Evolutionary conservation across 2,888 invertebrate species (phyloP).

Genomic region (Cheiracanthium punctorium): DNA sequence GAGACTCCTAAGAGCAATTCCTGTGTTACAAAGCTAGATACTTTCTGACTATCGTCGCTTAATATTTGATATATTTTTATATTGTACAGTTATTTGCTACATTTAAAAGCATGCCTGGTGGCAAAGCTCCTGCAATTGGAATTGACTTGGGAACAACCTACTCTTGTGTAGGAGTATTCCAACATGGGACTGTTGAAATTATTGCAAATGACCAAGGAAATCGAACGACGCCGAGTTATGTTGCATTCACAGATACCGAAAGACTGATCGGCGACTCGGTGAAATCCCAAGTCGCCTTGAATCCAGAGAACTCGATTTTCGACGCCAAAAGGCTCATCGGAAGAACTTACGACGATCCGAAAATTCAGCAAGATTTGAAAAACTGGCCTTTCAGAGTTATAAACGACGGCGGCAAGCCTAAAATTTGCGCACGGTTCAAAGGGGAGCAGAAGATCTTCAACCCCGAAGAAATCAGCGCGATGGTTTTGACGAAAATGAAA

Average conservation of each 20-base stretch:
- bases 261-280: constrained; percentile 91
- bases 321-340: constrained; percentile 89
- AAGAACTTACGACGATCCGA: constrained; percentile 85
- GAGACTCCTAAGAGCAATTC: too few relatives aligned
- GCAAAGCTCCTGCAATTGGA: too few relatives aligned
- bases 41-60: too few relatives aligned
- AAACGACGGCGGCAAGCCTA: constrained; percentile 79
- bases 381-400: constrained; percentile 89
- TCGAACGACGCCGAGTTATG: constrained; percentile 75
- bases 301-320: constrained; percentile 87
- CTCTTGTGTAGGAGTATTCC: constrained; percentile 88
- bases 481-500: constrained; percentile 83
- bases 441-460: constrained; percentile 80
- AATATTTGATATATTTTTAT: too few relatives aligned
- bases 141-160: constrained; percentile 79
- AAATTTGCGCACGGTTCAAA: constrained; percentile 73
- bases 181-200: constrained; percentile 77
- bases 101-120: too few relatives aligned
- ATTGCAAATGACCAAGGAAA: constrained; percentile 79
- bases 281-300: constrained; percentile 86
- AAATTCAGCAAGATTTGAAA: constrained; percentile 86
- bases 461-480: constrained; percentile 84
- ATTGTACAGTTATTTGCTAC: too few relatives aligned
- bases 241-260: constrained; percentile 90
- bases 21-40: too few relatives aligned